Conservation (phyloP, 2,797 vertebrate species). For the Hippoglossus hippoglossus region DNA sequence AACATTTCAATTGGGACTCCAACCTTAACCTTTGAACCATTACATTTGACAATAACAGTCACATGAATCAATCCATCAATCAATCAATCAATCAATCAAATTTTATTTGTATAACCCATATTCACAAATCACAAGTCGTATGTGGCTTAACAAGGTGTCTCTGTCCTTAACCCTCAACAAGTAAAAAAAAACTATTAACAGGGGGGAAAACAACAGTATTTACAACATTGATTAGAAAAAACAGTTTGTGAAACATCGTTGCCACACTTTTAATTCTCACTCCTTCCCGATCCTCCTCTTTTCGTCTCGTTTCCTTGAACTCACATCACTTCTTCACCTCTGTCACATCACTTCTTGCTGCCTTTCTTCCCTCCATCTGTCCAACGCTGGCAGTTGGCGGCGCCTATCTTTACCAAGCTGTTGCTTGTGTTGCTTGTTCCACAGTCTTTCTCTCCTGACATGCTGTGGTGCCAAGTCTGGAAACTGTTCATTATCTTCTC, state of each 20-base stretch:
- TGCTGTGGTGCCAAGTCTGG: constrained; percentile 69
- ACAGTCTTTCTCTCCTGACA: constrained; percentile 67
- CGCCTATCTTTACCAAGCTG: constrained; percentile 76
- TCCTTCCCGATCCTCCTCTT: constrained; percentile 33
- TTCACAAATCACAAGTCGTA: too few relatives aligned
- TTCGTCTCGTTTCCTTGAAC: constrained; percentile 59
- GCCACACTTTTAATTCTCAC: constrained; percentile 62
- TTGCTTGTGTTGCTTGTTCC: constrained; percentile 62
- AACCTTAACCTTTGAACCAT: constrained; percentile 20
- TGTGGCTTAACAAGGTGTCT: too few relatives aligned
- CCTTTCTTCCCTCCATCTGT: constrained; percentile 74
- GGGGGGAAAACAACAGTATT: too few relatives aligned
- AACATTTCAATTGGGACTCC: background rate
- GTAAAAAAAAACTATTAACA: too few relatives aligned
- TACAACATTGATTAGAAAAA: too few relatives aligned
- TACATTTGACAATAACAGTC: constrained; percentile 15
- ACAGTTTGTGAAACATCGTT: background rate
- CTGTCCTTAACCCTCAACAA: too few relatives aligned
- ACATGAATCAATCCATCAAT: background rate
- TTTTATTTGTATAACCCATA: too few relatives aligned
- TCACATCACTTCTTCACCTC: constrained; percentile 68
- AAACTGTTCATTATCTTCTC: constrained; percentile 75
- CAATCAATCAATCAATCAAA: too few relatives aligned
- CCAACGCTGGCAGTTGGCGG: constrained; percentile 56
- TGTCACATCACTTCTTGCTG: constrained; percentile 65